Conservation (phyloP, 2,797 vertebrate species). For the Halcyon badia region DNA sequence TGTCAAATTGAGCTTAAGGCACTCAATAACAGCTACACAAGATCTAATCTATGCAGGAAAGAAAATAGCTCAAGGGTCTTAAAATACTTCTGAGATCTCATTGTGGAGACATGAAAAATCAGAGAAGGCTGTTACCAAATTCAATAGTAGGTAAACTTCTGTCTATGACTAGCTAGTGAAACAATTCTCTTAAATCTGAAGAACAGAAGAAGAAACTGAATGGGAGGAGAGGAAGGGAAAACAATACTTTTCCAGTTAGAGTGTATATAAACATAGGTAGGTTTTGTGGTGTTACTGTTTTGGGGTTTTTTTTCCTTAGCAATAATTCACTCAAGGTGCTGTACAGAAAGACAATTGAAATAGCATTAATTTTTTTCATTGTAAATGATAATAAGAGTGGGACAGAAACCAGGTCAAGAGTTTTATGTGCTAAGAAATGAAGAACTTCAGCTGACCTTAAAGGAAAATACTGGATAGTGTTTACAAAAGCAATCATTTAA, state of each 20-base stretch:
- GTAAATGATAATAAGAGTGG: background rate
- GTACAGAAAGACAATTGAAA: background rate
- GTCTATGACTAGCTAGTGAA: background rate
- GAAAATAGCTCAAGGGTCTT: background rate
- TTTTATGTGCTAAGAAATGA: background rate
- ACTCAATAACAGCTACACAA: background rate
- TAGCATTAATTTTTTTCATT: background rate
- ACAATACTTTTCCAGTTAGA: background rate
- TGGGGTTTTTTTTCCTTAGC: background rate
- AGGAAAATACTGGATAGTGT: background rate
- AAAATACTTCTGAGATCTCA: background rate
- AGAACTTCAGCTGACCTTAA: background rate
- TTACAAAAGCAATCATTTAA: background rate
- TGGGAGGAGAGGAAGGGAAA: rapidly evolving
- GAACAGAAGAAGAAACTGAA: background rate
- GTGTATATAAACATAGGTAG: background rate
- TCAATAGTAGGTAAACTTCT: background rate
- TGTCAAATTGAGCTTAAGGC: background rate
- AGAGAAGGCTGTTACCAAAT: background rate
- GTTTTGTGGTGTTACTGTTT: background rate
- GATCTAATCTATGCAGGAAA: background rate
- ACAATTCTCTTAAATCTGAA: background rate
- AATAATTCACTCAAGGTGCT: background rate
- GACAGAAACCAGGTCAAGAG: background rate
- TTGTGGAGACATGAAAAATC: background rate